A percentile compares a stretch with the other conserved stretches of the same genome.
phyloP scores from a whole-genome alignment of 2,888 invertebrate genomes.

The Scaptomyza flava region DNA sequence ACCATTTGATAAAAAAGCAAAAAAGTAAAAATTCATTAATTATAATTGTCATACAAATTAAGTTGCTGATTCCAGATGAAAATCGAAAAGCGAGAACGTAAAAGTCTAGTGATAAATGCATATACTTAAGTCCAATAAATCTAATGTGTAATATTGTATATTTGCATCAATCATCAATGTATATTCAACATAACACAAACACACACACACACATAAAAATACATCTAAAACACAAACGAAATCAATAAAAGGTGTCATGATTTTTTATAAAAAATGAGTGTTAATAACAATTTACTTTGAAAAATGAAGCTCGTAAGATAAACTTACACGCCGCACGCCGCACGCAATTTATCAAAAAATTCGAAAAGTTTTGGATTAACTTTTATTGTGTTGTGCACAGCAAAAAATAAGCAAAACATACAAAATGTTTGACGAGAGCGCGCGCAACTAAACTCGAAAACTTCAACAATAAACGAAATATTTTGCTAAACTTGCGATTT shows the following conservation, averaged over 20 bases:
- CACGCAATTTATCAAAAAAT: conserved; percentile 75
- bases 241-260: conserved; percentile 80
- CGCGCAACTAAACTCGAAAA: conserved; percentile 66
- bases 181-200: conserved; percentile 15
- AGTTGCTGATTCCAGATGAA: conserved; percentile 58
- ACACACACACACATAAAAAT: conserved; percentile 12
- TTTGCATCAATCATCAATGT: conserved; percentile 34
- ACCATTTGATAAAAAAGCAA: conserved; percentile 39
- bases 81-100: conserved; percentile 73
- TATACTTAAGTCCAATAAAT: conserved; percentile 63
- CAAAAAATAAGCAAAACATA: conserved; percentile 2
- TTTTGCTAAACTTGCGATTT: conserved; percentile 81
- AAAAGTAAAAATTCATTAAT: conserved; percentile 12
- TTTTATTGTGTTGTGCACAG: conserved; percentile 34
- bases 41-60: conserved; percentile 27
- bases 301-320: conserved; percentile 24
- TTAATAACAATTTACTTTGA: conserved; percentile 6
- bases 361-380: conserved; percentile 50
- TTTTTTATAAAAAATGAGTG: conserved; percentile 59
- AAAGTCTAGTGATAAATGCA: conserved; percentile 76
- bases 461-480: conserved; percentile 81
- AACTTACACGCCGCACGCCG: conserved; percentile 37
- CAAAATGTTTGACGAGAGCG: conserved; percentile 62
- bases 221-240: conserved; percentile 53
- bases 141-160: conserved; percentile 57